Percentiles rank a stretch among this genome's conserved stretches.
Evolutionary conservation across 2,888 invertebrate genomes (phyloP).

Genomic region (Leptinotarsa juncta): DNA sequence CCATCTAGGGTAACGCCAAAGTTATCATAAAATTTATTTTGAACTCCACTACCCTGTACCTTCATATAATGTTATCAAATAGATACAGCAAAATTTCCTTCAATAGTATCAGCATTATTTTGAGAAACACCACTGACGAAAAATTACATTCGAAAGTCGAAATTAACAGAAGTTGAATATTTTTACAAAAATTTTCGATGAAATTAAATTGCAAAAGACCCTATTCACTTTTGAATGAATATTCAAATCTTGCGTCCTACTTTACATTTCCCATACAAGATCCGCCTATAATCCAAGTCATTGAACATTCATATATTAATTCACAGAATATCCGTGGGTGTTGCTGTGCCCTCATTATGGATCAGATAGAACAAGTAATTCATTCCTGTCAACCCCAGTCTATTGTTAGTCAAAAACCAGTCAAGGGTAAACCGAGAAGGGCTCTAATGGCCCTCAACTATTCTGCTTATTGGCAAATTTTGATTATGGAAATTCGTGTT

Average conservation of each 20-base stretch:
- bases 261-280: background rate
- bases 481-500: background rate
- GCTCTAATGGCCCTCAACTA: constrained; percentile 1
- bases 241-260: background rate
- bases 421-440: background rate
- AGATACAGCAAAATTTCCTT: too few relatives aligned
- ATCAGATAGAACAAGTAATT: background rate
- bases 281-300: background rate
- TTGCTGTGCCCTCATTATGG: background rate
- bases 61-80: too few relatives aligned
- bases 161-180: too few relatives aligned
- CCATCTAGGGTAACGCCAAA: too few relatives aligned
- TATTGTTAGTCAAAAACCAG: constrained; percentile 16
- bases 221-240: background rate
- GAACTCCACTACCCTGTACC: too few relatives aligned
- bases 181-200: too few relatives aligned
- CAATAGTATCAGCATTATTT: too few relatives aligned
- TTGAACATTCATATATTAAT: background rate
- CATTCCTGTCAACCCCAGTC: background rate
- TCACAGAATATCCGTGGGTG: background rate
- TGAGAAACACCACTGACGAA: too few relatives aligned
- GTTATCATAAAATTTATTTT: too few relatives aligned
- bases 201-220: too few relatives aligned
- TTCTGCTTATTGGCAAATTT: background rate
- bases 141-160: too few relatives aligned